Conservation (phyloP, 2,888 invertebrate species). For the Rhorus exstirpatorius region DNA sequence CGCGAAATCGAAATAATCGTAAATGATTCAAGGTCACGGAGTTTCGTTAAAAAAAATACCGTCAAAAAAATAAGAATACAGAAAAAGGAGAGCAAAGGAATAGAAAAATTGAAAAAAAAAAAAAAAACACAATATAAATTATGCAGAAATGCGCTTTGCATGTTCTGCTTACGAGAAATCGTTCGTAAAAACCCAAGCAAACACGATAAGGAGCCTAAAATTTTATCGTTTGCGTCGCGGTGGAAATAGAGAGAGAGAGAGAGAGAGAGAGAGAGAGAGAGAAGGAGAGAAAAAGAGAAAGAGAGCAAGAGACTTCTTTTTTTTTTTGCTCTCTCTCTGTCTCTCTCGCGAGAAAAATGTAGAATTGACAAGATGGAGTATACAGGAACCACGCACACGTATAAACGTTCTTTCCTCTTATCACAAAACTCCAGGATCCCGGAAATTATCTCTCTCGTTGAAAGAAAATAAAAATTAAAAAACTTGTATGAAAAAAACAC, state of each 20-base stretch:
- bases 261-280: constrained; percentile 70
- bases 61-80: too few species aligned
- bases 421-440: neutral
- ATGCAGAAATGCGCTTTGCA: neutral
- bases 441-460: neutral
- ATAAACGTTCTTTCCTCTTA: neutral
- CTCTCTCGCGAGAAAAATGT: constrained; percentile 24
- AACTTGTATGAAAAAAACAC: constrained; percentile 34
- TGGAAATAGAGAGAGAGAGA: constrained; percentile 16
- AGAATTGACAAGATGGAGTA: constrained; percentile 66
- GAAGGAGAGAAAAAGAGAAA: too few species aligned
- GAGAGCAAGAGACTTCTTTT: too few species aligned
- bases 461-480: neutral
- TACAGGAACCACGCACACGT: constrained; percentile 14
- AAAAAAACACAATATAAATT: neutral
- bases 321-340: neutral
- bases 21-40: too few species aligned
- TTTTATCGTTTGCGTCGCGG: constrained; percentile 60
- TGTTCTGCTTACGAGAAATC: constrained; percentile 6
- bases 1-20: too few species aligned
- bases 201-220: constrained; percentile 49
- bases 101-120: neutral
- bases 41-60: too few species aligned
- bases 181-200: constrained; percentile 12
- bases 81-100: neutral